Percentiles rank a stretch among this genome's conserved stretches.
phyloP scores from a whole-genome alignment of 2,797 vertebrate species.

The Anguilla megastoma region DNA sequence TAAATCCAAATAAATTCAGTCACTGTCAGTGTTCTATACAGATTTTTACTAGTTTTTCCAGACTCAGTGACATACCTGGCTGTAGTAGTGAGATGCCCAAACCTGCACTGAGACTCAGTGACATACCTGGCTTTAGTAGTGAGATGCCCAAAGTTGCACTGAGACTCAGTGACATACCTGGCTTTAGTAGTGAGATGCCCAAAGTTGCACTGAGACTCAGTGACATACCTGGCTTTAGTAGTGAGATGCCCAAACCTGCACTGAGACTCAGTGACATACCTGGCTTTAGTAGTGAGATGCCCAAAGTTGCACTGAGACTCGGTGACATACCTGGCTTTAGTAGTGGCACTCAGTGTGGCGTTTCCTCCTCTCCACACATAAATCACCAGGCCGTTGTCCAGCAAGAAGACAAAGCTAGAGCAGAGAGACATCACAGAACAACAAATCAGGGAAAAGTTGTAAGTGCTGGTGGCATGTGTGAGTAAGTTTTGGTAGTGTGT shows the following conservation, averaged over 20 bases:
- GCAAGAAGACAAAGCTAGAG: conserved; percentile 86
- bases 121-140: conserved; percentile 86
- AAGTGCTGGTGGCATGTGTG: too few species aligned
- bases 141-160: too few species aligned
- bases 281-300: conserved; percentile 78
- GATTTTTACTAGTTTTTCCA: too few species aligned
- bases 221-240: conserved; percentile 87
- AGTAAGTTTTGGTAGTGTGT: too few species aligned
- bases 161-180: conserved; percentile 67
- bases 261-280: conserved; percentile 63
- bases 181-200: conserved; percentile 76
- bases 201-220: too few species aligned
- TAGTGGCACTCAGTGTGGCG: conserved; percentile 71
- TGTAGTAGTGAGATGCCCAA: conserved; percentile 70
- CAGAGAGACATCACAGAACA: conserved; percentile 1
- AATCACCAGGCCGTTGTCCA: conserved; percentile 85
- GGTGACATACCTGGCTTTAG: conserved; percentile 84
- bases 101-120: background rate
- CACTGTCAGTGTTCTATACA: too few species aligned
- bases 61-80: conserved; percentile 74
- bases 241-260: background rate
- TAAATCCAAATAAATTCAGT: background rate
- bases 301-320: too few species aligned
- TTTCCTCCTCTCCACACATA: conserved; percentile 88
- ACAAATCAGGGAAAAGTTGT: background rate